Conservation (phyloP, 2,797 vertebrate species). For the Natrix natrix region DNA sequence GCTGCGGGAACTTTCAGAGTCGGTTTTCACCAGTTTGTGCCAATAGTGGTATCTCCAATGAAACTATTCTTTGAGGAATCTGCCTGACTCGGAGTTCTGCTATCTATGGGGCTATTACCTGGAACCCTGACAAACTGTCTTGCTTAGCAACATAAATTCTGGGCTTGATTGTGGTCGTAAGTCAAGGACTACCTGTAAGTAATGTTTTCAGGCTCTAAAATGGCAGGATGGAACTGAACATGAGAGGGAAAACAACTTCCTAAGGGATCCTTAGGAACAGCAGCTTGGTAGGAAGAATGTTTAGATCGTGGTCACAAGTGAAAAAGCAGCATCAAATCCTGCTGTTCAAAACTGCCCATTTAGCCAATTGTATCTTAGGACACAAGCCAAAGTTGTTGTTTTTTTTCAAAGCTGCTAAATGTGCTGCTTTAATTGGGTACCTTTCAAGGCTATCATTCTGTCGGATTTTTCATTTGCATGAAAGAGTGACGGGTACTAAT, state of each 20-base stretch:
- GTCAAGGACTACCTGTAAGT: neutral
- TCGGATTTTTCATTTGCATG: neutral
- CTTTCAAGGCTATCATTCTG: neutral
- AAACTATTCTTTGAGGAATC: no score
- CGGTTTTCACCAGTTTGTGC: no score
- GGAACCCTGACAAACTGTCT: no score
- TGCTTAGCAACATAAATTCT: neutral
- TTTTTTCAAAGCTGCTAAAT: neutral
- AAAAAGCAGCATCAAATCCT: neutral
- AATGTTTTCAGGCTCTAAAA: neutral
- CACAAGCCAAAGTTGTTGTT: neutral
- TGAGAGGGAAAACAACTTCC: neutral
- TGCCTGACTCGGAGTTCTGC: no score
- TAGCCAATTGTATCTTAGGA: neutral
- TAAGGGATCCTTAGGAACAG: neutral
- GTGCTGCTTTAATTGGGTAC: constrained; percentile 9
- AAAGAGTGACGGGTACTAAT: neutral
- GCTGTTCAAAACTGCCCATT: constrained; percentile 14
- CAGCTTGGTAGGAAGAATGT: neutral
- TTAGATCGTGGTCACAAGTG: neutral
- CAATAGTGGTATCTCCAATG: no score
- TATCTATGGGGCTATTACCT: no score
- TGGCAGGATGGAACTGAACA: neutral
- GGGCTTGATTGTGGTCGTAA: neutral
- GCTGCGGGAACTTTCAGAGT: no score